Base-by-base conservation (phyloP, 2,113 vertebrate genomes). In the Erinaceus europaeus region DNA sequence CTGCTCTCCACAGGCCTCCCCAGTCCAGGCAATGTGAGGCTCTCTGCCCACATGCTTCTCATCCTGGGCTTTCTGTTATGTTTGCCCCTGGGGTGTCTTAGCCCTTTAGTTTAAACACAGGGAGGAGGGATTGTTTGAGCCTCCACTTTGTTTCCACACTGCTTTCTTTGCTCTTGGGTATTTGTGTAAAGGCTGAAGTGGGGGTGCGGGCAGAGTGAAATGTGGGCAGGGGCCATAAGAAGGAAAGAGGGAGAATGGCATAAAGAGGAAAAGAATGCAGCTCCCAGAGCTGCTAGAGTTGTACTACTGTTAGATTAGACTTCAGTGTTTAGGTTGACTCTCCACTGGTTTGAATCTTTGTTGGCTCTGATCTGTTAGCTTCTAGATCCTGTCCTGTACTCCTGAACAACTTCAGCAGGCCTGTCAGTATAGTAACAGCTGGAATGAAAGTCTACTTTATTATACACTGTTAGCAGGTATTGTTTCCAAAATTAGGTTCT, bases 61-160 rank as follows among this genome's bases (percentile, higher is more conserved):
- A 21, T 72, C 84, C 72, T 6, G 10, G 80, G 79, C 79, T 85
- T 79, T 92, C 69, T 91, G 92, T 94, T 94, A 78, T 94, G 81
- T 89, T 93, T 93, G 85, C 92, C 90, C 95, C 92, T 4, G 34
- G 94, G 89, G 84, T 72, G 84, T 84, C 78, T 90, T 72, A 68
- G 92, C 89, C 93, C 89, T 93, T 93, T 95, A 84, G 90, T 93
- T 94, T 93, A 91, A 92, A 93, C 90, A 82, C 42, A 42, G 0
- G 57, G 84, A 90, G 78, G 86, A 75, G 92, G 84, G 57, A 59
- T 52, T 36, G 13, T 71, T 79, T 88, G 73, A 90, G 69, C 81
- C 69, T 84, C 76, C 81, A 67, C 90, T 91, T 74, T 52, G 73
- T 61, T 78, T 88, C 76, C 59, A 36, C 52, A 36, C 2, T 29